Evolutionary conservation across 2,888 invertebrate species (phyloP).

Genomic region (Alcis repandata): DNA sequence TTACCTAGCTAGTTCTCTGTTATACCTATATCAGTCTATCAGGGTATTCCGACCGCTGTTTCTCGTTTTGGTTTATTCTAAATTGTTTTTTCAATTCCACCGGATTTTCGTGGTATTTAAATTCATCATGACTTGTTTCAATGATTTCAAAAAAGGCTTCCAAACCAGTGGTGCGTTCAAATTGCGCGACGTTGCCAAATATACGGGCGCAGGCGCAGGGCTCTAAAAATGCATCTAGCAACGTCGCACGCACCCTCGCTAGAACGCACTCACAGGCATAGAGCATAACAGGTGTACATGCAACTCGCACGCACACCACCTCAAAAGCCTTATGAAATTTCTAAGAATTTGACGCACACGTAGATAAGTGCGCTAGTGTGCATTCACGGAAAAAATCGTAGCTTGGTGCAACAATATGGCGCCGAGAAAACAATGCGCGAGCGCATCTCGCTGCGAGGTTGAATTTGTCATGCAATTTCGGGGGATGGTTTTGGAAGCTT

Average conservation of each 20-base stretch:
- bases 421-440: slow-evolving; percentile 61
- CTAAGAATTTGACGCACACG: slow-evolving; percentile 67
- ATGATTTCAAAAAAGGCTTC: neutral
- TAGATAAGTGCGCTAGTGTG: slow-evolving; percentile 50
- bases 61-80: no score
- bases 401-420: slow-evolving; percentile 60
- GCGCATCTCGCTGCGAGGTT: slow-evolving; percentile 51
- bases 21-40: no score
- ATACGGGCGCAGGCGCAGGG: slow-evolving; percentile 66
- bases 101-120: neutral
- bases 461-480: slow-evolving; percentile 58
- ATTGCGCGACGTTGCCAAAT: slow-evolving; percentile 83
- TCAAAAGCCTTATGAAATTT: slow-evolving; percentile 52
- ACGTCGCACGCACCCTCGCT: slow-evolving; percentile 72
- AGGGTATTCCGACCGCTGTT: no score
- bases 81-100: no score
- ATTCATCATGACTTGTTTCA: neutral
- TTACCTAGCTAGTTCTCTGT: no score
- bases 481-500: slow-evolving; percentile 17
- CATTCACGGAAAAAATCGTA: slow-evolving; percentile 64
- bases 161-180: slow-evolving; percentile 55
- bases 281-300: slow-evolving; percentile 69
- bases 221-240: slow-evolving; percentile 77
- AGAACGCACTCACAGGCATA: slow-evolving; percentile 45
- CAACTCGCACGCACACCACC: slow-evolving; percentile 57